Percentiles rank a stretch among this genome's conserved stretches.
Conservation (phyloP, 2,888 invertebrate species). For the Sarcophaga carnaria region DNA sequence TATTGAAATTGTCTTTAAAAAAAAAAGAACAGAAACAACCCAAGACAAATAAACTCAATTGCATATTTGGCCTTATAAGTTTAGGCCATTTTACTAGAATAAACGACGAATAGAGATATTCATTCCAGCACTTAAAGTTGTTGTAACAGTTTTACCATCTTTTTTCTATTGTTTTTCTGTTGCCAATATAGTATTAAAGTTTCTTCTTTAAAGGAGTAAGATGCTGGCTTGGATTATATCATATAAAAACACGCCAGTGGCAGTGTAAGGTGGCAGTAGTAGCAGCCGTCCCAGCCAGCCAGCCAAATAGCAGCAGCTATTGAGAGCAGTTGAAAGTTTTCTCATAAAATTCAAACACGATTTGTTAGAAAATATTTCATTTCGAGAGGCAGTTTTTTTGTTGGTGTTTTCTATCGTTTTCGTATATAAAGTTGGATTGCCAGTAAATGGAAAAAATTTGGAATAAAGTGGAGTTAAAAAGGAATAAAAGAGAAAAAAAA, state of each 20-base stretch:
- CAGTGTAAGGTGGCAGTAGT: not conserved
- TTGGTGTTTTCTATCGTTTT: too few species aligned
- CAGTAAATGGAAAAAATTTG: not conserved
- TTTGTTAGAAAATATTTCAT: slow-evolving; percentile 32
- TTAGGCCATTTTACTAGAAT: not conserved
- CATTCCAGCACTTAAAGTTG: slow-evolving; percentile 47
- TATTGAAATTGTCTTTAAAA: too few species aligned
- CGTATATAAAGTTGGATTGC: too few species aligned
- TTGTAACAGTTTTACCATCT: slow-evolving; percentile 18
- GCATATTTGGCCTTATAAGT: slow-evolving; percentile 26
- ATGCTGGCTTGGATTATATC: too few species aligned
- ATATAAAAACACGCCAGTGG: too few species aligned
- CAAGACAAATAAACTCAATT: not conserved
- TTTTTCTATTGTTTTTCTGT: slow-evolving; percentile 27
- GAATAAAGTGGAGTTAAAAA: slow-evolving; percentile 6
- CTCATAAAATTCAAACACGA: slow-evolving; percentile 67
- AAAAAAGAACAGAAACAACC: too few species aligned
- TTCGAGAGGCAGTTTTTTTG: not conserved
- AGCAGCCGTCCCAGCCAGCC: not conserved
- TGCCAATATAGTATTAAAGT: slow-evolving; percentile 55
- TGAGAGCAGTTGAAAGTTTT: slow-evolving; percentile 64
- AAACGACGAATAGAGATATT: too few species aligned
- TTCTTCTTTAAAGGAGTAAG: not conserved
- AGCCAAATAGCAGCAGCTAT: not conserved
- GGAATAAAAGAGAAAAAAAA: not conserved